phyloP scores from a whole-genome alignment of 2,888 invertebrate genomes.

The Nemotelus nigrinus region DNA sequence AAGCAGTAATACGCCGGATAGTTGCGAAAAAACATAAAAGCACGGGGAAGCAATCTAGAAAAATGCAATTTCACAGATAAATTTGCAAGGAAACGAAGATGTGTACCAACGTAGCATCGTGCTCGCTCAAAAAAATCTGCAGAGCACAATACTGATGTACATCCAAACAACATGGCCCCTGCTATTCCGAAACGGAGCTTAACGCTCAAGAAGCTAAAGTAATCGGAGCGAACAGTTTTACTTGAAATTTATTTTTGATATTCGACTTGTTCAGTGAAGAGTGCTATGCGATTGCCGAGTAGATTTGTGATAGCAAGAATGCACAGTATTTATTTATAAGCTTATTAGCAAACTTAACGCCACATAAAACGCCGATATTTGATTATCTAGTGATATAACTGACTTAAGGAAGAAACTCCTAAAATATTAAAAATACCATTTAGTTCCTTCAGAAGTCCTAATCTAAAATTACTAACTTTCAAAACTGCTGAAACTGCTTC shows the following conservation, averaged over 20 bases:
- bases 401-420: no score
- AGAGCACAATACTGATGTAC: neutral
- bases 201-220: neutral
- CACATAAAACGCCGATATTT: no score
- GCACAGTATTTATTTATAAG: no score
- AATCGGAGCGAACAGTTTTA: neutral
- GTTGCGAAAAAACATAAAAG: constrained; percentile 16
- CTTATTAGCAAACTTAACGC: no score
- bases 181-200: neutral
- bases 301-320: no score
- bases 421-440: no score
- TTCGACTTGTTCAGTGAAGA: no score
- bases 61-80: constrained; percentile 50
- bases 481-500: no score
- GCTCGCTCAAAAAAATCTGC: neutral
- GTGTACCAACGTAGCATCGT: neutral
- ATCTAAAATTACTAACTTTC: no score
- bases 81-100: constrained; percentile 46
- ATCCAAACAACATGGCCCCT: neutral
- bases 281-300: no score
- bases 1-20: neutral
- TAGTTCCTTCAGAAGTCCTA: no score
- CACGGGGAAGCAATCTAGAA: constrained; percentile 43
- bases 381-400: no score
- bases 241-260: neutral